phyloP scores from a whole-genome alignment of 37 sponge, comb jelly and placozoan genomes.

The Haliclona indistincta region DNA sequence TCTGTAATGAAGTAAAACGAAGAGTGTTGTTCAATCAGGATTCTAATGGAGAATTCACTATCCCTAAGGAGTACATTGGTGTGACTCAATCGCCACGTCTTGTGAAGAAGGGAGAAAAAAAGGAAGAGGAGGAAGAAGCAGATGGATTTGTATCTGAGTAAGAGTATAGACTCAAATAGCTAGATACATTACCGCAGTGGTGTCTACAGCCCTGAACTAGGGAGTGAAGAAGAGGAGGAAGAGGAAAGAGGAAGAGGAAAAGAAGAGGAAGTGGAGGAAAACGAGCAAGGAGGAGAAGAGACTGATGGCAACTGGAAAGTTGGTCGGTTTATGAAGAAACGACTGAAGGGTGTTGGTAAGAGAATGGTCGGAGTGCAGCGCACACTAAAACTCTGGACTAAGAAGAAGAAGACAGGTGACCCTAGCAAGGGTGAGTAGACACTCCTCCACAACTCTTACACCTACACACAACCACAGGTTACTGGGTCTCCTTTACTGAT shows the following conservation, averaged over 20 bases:
- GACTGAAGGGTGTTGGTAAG: no score
- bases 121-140: background rate
- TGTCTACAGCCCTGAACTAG: no score
- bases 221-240: background rate
- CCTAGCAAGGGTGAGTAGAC: no score
- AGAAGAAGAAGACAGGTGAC: no score
- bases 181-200: background rate
- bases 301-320: no score
- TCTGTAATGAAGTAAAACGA: no score
- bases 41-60: constrained; percentile 12
- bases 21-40: no score
- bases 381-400: no score
- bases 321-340: no score
- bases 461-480: background rate
- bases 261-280: background rate
- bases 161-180: background rate
- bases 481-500: constrained; percentile 83
- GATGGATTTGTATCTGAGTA: background rate
- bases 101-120: background rate
- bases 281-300: background rate
- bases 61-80: constrained; percentile 12
- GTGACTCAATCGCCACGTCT: background rate
- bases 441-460: background rate
- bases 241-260: background rate
- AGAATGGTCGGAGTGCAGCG: no score